Percentiles rank a stretch among this genome's conserved stretches.
Conservation (phyloP, 2,888 invertebrate species). For the Torymus texanus region DNA sequence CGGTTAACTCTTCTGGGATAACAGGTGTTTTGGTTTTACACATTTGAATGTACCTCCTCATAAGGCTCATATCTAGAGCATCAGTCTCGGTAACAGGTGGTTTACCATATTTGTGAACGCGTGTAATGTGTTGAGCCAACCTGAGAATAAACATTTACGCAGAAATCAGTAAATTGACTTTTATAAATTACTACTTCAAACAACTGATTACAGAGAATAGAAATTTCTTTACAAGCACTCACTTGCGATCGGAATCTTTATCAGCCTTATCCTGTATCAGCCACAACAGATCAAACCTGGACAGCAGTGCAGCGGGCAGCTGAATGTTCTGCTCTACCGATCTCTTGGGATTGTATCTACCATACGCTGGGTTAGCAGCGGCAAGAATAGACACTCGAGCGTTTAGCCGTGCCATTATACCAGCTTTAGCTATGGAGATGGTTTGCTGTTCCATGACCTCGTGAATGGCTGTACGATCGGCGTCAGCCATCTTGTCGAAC, state of each 20-base stretch:
- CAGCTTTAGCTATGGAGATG: conserved; percentile 99
- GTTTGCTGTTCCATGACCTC: conserved; percentile 99
- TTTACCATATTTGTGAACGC: conserved; percentile 93
- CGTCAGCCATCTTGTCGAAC: conserved; percentile 99
- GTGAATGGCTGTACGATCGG: conserved; percentile 95
- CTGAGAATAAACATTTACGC: conserved; percentile 68
- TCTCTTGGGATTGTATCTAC: conserved; percentile 96
- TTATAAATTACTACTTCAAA: no score
- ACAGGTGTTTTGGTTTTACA: conserved; percentile 92
- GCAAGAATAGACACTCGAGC: conserved; percentile 98
- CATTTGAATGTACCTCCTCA: conserved; percentile 93
- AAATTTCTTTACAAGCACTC: conserved; percentile 48
- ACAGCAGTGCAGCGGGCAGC: conserved; percentile 96
- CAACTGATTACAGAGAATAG: no score
- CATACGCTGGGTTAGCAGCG: conserved; percentile 99
- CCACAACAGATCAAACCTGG: conserved; percentile 97
- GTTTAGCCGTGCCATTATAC: conserved; percentile 98
- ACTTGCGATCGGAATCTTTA: conserved; percentile 81
- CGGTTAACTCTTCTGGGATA: conserved; percentile 91
- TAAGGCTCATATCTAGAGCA: conserved; percentile 92
- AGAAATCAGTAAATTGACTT: not conserved
- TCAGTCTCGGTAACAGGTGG: conserved; percentile 87
- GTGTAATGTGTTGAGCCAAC: conserved; percentile 97
- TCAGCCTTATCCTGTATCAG: conserved; percentile 89
- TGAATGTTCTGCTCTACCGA: conserved; percentile 98